Evolutionary conservation across 1,140 invertebrate species (phyloP).

Genomic region (Lasioglossum baleicum): DNA sequence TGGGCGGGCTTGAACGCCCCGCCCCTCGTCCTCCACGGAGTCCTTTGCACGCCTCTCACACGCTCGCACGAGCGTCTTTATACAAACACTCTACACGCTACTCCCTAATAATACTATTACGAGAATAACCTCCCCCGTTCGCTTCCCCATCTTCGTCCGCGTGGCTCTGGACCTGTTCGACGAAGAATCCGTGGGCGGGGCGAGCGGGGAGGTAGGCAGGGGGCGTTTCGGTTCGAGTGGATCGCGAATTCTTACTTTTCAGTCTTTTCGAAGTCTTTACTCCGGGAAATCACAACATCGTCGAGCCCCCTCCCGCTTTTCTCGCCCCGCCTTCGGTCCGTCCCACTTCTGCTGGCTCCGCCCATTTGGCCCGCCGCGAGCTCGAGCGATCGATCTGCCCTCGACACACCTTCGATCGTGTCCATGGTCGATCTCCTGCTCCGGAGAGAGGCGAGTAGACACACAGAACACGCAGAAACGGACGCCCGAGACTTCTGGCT

Average conservation of each 20-base stretch:
- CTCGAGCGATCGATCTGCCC: neutral
- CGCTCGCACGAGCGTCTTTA: conserved; percentile 48
- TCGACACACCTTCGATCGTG: neutral
- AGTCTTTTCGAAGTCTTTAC: conserved; percentile 33
- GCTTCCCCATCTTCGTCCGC: conserved; percentile 4
- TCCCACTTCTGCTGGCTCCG: neutral
- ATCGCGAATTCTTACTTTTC: neutral
- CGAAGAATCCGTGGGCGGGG: too few relatives aligned
- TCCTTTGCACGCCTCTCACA: neutral
- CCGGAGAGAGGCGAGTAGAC: neutral
- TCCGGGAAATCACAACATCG: conserved; percentile 34
- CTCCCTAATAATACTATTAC: conserved; percentile 79
- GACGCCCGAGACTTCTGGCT: neutral
- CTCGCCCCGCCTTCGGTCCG: too few relatives aligned
- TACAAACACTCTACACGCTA: conserved; percentile 76
- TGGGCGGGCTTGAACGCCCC: too few relatives aligned
- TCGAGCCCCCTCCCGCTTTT: neutral
- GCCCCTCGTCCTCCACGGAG: conserved; percentile 25
- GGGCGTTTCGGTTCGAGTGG: too few relatives aligned
- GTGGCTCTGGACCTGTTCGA: neutral
- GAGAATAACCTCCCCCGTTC: conserved; percentile 65
- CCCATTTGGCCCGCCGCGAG: neutral
- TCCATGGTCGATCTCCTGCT: neutral
- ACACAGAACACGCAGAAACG: too few relatives aligned
- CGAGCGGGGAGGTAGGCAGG: too few relatives aligned